Evolutionary conservation across 2,888 invertebrate species (phyloP).

Genomic region (Drosophila tripunctata): DNA sequence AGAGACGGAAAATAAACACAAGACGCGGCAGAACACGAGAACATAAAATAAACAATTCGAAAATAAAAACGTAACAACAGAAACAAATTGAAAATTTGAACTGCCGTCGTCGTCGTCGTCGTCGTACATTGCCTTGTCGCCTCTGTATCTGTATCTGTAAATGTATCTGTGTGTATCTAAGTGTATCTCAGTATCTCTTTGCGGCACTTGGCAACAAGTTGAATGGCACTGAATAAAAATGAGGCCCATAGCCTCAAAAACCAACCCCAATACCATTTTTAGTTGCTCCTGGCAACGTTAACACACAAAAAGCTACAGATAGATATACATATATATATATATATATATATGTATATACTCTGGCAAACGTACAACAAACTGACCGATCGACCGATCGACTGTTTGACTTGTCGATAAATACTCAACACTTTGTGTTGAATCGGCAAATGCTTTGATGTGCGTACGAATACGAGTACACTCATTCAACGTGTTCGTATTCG

Average conservation of each 20-base stretch:
- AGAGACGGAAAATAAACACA: constrained; percentile 31
- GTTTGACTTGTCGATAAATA: constrained; percentile 58
- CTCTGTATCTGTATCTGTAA: constrained; percentile 44
- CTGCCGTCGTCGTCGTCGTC: too few relatives aligned
- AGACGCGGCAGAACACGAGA: constrained; percentile 32
- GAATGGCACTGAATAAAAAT: constrained; percentile 54
- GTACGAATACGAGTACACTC: constrained; percentile 1
- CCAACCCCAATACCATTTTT: constrained; percentile 36
- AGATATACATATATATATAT: constrained; percentile 2
- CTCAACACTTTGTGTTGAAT: constrained; percentile 28
- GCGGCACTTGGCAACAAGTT: constrained; percentile 72
- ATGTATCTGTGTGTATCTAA: constrained; percentile 41
- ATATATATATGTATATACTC: constrained; percentile 13
- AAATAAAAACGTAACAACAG: constrained; percentile 74
- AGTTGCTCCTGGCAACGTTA: constrained; percentile 40
- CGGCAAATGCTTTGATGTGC: constrained; percentile 54
- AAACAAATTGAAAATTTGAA: constrained; percentile 66
- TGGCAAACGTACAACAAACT: constrained; percentile 35
- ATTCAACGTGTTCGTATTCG: not conserved
- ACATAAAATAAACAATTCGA: constrained; percentile 75
- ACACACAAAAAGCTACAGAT: constrained; percentile 1
- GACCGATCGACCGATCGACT: constrained; percentile 47
- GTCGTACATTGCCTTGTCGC: constrained; percentile 53
- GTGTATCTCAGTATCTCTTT: constrained; percentile 32
- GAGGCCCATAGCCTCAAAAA: constrained; percentile 27